Evolutionary conservation across 2,888 invertebrate species (phyloP), one percentile per base, ranked within the genome.

Genomic region (Sceliomorpha sp.): DNA sequence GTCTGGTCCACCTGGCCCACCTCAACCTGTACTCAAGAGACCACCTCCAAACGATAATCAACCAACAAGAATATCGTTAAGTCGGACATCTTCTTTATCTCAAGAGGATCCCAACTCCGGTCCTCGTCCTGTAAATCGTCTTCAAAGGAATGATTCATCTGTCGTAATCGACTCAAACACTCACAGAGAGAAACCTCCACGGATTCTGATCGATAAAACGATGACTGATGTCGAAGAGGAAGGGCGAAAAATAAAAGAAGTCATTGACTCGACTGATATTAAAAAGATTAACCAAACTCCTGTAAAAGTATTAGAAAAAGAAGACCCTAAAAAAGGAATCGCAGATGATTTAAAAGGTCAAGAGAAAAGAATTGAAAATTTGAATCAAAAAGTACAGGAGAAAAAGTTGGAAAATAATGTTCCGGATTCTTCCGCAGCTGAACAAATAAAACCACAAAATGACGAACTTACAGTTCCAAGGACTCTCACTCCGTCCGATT

Each of bases 221-320:
- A 85, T 84, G 84, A 74, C 80, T 3, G 77, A 78, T 15, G 70
- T 76, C 8, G 73, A 74, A n/a, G 70, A 74, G 13, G 64, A 24
- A 27, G 44, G 53, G 5, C 48, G 32, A 8, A 29, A 58, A 40
- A 15, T 50, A 47, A 47, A n/a, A 59, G 51, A 8, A 29, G 8
- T 8, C 8, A 8, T 20, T 4, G 20, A 20, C 20, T 20, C 20
- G 3, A 4, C 20, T 2, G 5, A 20, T 20, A 4, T 5, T 5
- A 5, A 20, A 59, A 9, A 40, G n/a, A 7, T 14, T 1, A 12
- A 31, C 5, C 20, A 20, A 20, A 20, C 3, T 20, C 20, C 20
- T 4, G 5, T 5, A 7, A 9, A 12, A 24, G 9, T 1, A 48
- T n/a, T 8, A 29, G 42, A 32, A 1, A 10, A 0, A 53, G 36